Evolutionary conservation across 2,888 invertebrate species (phyloP).

Genomic region (Drosophila atripex): DNA sequence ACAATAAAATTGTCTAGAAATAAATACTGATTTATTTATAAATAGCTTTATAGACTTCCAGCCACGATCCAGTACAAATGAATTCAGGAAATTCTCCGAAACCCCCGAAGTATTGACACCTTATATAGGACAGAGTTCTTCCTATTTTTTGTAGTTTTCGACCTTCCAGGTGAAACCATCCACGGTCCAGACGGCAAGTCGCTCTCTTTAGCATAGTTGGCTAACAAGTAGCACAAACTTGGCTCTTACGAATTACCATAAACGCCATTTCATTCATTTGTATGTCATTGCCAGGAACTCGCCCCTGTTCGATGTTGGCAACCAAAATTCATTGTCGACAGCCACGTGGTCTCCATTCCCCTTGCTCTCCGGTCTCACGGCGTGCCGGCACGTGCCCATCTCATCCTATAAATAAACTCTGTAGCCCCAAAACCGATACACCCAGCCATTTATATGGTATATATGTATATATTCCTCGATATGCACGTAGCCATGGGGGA

Average conservation of each 20-base stretch:
- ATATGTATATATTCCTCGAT: too few relatives aligned
- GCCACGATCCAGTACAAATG: background rate
- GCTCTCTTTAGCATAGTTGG: slow-evolving; percentile 65
- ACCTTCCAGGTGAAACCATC: slow-evolving; percentile 11
- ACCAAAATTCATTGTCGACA: slow-evolving; percentile 58
- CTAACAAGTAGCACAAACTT: slow-evolving; percentile 54
- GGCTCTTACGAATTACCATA: slow-evolving; percentile 59
- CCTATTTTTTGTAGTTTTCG: slow-evolving; percentile 23
- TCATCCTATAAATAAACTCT: slow-evolving; percentile 67
- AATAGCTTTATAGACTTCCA: slow-evolving; percentile 2
- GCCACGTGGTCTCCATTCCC: slow-evolving; percentile 51
- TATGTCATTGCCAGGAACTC: slow-evolving; percentile 30
- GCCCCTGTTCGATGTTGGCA: slow-evolving; percentile 36
- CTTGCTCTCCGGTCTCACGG: slow-evolving; percentile 21
- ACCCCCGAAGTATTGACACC: slow-evolving; percentile 9
- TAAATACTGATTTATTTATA: slow-evolving; percentile 1
- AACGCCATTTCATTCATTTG: slow-evolving; percentile 73
- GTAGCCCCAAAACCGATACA: slow-evolving; percentile 36
- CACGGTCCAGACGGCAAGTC: slow-evolving; percentile 4
- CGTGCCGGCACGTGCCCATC: slow-evolving; percentile 68
- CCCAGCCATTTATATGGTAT: slow-evolving; percentile 11
- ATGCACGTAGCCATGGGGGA: slow-evolving; percentile 61
- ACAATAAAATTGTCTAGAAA: background rate
- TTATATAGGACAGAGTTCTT: slow-evolving; percentile 14
- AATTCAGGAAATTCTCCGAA: slow-evolving; percentile 8